Evolutionary conservation across 2,113 vertebrate species (phyloP).

Genomic region (Pluvialis apricaria): DNA sequence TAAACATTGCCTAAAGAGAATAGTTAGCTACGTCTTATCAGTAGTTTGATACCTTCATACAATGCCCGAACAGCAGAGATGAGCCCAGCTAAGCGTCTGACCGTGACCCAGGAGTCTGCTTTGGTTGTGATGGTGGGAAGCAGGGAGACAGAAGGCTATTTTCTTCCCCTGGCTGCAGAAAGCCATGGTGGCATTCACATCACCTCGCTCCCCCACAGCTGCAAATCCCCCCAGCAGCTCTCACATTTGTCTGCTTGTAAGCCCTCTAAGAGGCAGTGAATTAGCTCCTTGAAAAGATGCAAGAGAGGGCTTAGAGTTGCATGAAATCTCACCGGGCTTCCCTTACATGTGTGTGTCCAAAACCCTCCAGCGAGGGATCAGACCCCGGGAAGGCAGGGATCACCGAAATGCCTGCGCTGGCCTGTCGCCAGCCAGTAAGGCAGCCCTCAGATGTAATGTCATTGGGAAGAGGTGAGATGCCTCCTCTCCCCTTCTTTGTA

Average conservation of each 20-base stretch:
- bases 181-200: not conserved
- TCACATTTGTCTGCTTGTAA: not conserved
- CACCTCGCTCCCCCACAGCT: accelerated
- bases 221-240: not conserved
- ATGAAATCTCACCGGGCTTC: not conserved
- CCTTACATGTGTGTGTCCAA: accelerated
- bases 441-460: not conserved
- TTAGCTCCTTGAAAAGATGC: not conserved
- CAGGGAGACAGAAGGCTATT: not conserved
- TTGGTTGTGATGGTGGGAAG: not conserved
- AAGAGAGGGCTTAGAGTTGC: not conserved
- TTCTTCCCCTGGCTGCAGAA: not conserved
- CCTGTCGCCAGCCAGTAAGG: not conserved
- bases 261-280: not conserved
- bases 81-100: not conserved
- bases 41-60: not conserved
- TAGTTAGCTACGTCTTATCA: not conserved
- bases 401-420: not conserved
- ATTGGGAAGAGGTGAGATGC: not conserved
- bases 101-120: not conserved
- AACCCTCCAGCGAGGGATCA: accelerated
- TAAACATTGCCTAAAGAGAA: not conserved
- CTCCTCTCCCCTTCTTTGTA: not conserved
- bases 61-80: not conserved
- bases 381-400: not conserved